Conservation (phyloP, 2,888 invertebrate species). For the Apotomis turbidana region DNA sequence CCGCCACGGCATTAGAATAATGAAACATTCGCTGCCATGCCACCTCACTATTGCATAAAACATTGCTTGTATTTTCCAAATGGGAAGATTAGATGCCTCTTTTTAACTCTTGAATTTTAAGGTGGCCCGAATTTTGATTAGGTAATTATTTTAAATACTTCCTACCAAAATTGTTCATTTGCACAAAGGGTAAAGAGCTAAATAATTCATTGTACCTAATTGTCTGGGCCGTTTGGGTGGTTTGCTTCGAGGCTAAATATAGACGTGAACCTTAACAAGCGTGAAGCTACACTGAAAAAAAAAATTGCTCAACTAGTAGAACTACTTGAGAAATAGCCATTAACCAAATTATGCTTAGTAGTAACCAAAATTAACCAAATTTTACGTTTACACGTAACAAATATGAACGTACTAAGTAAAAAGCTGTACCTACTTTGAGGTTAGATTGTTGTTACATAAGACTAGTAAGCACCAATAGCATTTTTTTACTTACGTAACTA, state of each 20-base stretch:
- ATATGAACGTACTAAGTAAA: too few species aligned
- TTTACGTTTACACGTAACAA: too few species aligned
- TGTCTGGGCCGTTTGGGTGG: background rate
- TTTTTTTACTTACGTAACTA: too few species aligned
- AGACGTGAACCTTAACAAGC: too few species aligned
- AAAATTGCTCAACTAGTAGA: too few species aligned
- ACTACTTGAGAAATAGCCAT: too few species aligned
- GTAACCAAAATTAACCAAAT: too few species aligned
- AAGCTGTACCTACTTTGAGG: too few species aligned
- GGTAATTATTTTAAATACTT: slow-evolving; percentile 15
- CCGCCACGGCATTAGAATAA: slow-evolving; percentile 77
- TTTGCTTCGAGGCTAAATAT: background rate
- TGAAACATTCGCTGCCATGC: slow-evolving; percentile 69
- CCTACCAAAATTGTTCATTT: slow-evolving; percentile 7
- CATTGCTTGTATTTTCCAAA: slow-evolving; percentile 46
- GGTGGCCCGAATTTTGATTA: slow-evolving; percentile 8
- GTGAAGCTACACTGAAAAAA: too few species aligned
- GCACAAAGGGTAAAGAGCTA: background rate
- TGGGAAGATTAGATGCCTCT: slow-evolving; percentile 33
- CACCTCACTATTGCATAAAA: slow-evolving; percentile 68
- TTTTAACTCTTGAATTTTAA: slow-evolving; percentile 26
- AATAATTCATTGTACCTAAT: slow-evolving; percentile 10
- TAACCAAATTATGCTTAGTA: too few species aligned
- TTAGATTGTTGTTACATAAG: too few species aligned
- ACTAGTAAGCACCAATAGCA: too few species aligned